Conservation (phyloP, 2,888 invertebrate genomes). For the Cremastinae sp. region DNA sequence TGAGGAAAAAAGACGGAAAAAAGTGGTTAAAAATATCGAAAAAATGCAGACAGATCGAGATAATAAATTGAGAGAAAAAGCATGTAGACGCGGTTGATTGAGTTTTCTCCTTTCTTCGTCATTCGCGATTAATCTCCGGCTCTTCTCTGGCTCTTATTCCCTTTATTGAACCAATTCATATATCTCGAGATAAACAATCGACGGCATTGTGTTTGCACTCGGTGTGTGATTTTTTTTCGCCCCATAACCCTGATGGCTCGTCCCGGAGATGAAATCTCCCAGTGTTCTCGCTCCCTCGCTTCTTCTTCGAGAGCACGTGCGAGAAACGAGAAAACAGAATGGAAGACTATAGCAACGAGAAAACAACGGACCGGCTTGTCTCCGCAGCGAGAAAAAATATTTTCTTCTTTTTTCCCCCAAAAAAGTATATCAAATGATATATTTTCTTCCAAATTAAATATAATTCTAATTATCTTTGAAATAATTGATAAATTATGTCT, state of each 20-base stretch:
- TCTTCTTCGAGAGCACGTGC: conserved; percentile 42
- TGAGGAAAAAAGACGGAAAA: too few species aligned
- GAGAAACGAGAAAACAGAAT: conserved; percentile 49
- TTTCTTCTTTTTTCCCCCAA: neutral
- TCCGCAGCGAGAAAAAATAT: conserved; percentile 8
- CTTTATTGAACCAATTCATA: conserved; percentile 25
- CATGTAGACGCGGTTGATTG: conserved; percentile 20
- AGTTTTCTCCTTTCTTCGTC: conserved; percentile 48
- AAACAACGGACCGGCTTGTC: conserved; percentile 45
- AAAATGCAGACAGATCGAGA: neutral
- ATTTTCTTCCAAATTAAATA: too few species aligned
- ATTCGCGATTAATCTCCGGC: neutral
- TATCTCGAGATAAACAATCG: conserved; percentile 57
- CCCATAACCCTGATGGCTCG: conserved; percentile 32
- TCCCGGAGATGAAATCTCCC: conserved; percentile 41
- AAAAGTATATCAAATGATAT: neutral
- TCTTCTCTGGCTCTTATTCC: conserved; percentile 27
- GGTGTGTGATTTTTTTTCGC: conserved; percentile 23
- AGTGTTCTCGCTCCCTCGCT: conserved; percentile 28
- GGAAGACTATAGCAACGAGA: conserved; percentile 31
- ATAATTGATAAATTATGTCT: too few species aligned
- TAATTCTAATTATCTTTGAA: too few species aligned
- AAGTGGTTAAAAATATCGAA: neutral
- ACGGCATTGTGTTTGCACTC: conserved; percentile 51
- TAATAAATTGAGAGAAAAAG: conserved; percentile 6